A percentile compares a stretch with the other conserved stretches of the same genome.
These are phyloP conservation scores for Hyles euphorbiae DNA, from an alignment of 1,140 invertebrate genomes.

Conservation along the genomic window DNA sequence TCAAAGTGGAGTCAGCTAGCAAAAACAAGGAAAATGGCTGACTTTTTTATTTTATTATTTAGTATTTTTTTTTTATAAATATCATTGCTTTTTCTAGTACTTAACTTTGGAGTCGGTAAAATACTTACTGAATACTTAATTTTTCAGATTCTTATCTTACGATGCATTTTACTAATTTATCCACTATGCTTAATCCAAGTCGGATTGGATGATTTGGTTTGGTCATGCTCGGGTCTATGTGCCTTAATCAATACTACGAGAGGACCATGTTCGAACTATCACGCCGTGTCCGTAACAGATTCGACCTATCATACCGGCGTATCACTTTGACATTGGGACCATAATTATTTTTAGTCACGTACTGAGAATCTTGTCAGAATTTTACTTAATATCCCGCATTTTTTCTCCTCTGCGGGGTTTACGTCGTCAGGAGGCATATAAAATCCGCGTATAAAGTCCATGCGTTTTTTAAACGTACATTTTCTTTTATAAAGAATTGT, in stretches of 20 bases:
- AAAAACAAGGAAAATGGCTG: conserved; percentile 61
- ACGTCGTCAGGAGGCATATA: too few relatives aligned
- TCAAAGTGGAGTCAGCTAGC: conserved; percentile 69
- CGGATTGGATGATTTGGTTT: conserved; percentile 4
- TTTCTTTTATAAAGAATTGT: conserved; percentile 1
- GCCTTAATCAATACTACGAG: too few relatives aligned
- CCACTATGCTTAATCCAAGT: conserved; percentile 52
- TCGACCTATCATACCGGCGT: too few relatives aligned
- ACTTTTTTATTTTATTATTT: conserved; percentile 50
- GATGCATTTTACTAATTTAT: conserved; percentile 63
- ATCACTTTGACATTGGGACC: background rate
- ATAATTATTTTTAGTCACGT: too few relatives aligned
- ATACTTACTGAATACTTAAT: conserved; percentile 70
- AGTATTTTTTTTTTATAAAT: conserved; percentile 46
- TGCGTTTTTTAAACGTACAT: background rate
- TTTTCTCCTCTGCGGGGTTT: too few relatives aligned
- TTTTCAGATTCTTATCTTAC: conserved; percentile 70
- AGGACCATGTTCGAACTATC: too few relatives aligned
- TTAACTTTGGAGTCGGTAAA: conserved; percentile 66
- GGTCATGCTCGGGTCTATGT: too few relatives aligned
- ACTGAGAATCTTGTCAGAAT: too few relatives aligned
- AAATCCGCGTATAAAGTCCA: too few relatives aligned
- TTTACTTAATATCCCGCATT: too few relatives aligned
- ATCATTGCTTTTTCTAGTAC: conserved; percentile 70
- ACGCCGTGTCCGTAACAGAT: too few relatives aligned